Percentiles rank a stretch among this genome's conserved stretches.
Conservation (phyloP, 2,113 vertebrate species). For the Panthera tigris region DNA sequence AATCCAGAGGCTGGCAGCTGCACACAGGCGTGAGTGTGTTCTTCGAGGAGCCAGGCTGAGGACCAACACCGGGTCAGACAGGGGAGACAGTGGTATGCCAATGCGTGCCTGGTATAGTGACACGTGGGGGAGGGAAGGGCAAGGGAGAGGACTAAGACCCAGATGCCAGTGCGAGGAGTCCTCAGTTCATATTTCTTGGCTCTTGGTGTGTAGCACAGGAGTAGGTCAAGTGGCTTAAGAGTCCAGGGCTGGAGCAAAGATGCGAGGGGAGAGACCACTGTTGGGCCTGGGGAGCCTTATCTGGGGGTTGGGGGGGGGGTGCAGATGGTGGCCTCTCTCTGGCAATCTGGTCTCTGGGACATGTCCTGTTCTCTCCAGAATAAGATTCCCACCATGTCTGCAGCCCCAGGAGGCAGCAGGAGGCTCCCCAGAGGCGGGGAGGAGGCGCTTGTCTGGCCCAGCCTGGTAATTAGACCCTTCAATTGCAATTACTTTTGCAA, state of each 20-base stretch:
- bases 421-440: constrained; percentile 39
- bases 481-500: constrained; percentile 87
- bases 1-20: not conserved
- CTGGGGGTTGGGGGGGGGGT: no score
- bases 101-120: fast-evolving
- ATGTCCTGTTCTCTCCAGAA: not conserved
- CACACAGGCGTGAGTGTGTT: not conserved
- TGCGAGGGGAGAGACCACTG: not conserved
- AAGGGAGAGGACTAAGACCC: no score
- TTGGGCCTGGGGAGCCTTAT: not conserved
- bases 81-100: no score
- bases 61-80: not conserved
- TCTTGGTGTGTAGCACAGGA: not conserved
- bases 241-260: not conserved
- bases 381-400: not conserved
- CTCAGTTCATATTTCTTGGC: not conserved
- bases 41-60: not conserved
- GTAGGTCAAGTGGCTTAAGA: not conserved
- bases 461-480: constrained; percentile 85
- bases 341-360: not conserved
- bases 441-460: constrained; percentile 77
- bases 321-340: no score
- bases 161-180: fast-evolving
- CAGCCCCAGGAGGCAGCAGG: not conserved
- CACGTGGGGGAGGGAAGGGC: fast-evolving